Evolutionary conservation across 2,797 vertebrate genomes (phyloP), one percentile per base, ranked within the genome.

Genomic region (Neosalanx taihuensis): DNA sequence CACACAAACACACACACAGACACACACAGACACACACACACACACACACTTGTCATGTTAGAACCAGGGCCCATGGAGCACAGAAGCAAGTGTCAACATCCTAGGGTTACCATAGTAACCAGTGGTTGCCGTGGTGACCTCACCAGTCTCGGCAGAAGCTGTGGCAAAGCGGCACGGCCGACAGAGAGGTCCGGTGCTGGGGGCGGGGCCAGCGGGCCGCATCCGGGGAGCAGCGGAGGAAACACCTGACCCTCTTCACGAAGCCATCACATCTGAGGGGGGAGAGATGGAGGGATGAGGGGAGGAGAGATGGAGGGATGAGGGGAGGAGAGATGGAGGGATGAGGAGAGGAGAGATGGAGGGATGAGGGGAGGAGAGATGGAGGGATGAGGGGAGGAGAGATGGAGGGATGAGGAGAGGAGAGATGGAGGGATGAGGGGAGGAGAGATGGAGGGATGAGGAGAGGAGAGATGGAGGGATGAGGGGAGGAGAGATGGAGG

Each of bases 81-180:
- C 35, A 37, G 35, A 9, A 37, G 7, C 35, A 5, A 9, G 35
- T 5, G 35, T 37, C 35, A 37, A 37, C 35, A 5, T 9, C 3
- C 49, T 53, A 15, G 2, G 15, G 49, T 53, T 53, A 5, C 49
- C 49, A 18, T 5, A 6, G 15, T 53, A n/a, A 66, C 41, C 18
- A 6, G 6, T 2, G 65, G 29, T 33, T 20, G 9, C 2, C 6
- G 64, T 29, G 15, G 46, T 26, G 4, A 35, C 56, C 89, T 87
- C 72, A 97, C 95, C 95, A 96, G 72, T 91, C 86, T 66, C 92
- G 87, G 82, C 95, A 96, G 91, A 96, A 93, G 84, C 91, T 92
- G 33, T 86, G 78, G 83, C 95, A 96, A 64, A 96, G 92, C 0
- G 93, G 94, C 76, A 94, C 92, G 0, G 88, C 91, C 79, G 90